Evolutionary conservation across 92 coral and sea anemone genomes (phyloP), one percentile per base, ranked within the genome.

Genomic region (Parazoanthus darwini): DNA sequence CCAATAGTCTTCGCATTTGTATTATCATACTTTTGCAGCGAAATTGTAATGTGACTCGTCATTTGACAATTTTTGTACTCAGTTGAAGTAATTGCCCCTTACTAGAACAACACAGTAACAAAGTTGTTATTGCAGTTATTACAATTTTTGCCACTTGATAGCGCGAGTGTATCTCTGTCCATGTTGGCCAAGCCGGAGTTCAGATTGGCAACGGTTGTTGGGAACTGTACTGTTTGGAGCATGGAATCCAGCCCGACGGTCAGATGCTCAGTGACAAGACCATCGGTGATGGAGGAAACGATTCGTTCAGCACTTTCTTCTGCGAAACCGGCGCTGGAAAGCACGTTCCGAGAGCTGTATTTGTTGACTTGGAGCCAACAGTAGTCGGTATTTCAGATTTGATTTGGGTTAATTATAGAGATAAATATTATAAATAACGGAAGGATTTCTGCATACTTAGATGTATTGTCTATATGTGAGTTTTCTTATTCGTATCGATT

Each of bases 361-460:
- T 96, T 82, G 98, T 95, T 37, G 99, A 96, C 88, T 89, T 96
- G 86, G 99, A 96, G 80, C 99, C 99, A 74, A 96, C 99, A 5
- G 99, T 96, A 75, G 94, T 96, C 6, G 99, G 99, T 96, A 81
- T 54, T 13, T 54, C 59, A 20, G 59, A 54, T 13, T 13, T 54
- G 20, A 54, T 13, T 54, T 13, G 20, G 59, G 20, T 13, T 54
- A 2, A 11, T 54, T 54, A 54, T 54, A 54, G 18, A 54, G 59
- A 54, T 54, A 54, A 54, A 54, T 10, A 11, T 13, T 54, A 54
- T 15, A 54, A 54, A 1, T 54, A 13, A 54, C 59, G 20, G 18
- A 54, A 54, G 59, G 59, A 15, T 13, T 54, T 54, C 59, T 13
- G 20, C 59, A 54, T 54, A 48, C 10, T 48, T 48, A 54, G 59